A percentile compares a stretch with the other conserved stretches of the same genome.
These are phyloP conservation scores for Atta texana DNA, from an alignment of 1,140 invertebrate genomes.

Conservation along the genomic window DNA sequence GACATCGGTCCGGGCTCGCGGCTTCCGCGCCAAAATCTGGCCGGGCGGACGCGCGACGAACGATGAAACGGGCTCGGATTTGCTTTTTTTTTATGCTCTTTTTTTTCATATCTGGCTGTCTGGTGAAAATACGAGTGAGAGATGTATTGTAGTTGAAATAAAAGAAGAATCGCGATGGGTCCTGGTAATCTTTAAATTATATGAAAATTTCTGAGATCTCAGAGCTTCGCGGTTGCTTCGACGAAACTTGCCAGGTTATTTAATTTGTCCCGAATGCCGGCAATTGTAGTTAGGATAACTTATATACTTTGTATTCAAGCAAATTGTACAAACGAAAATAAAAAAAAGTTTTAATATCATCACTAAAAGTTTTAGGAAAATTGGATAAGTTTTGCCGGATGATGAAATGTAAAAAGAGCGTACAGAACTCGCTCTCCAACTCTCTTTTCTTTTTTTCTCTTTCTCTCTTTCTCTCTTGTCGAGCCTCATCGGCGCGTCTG, in stretches of 20 bases:
- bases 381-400: conserved; percentile 9
- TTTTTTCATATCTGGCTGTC: background rate
- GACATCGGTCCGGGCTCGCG: conserved; percentile 76
- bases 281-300: background rate
- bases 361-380: background rate
- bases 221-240: background rate
- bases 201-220: conserved; percentile 8
- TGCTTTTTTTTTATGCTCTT: conserved; percentile 1
- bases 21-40: conserved; percentile 73
- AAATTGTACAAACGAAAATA: conserved; percentile 10
- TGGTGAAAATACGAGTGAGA: background rate
- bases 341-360: background rate
- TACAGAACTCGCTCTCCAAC: background rate
- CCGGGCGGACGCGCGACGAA: background rate
- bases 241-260: conserved; percentile 9
- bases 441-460: background rate
- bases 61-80: conserved; percentile 3
- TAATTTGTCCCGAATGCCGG: background rate
- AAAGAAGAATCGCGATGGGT: background rate
- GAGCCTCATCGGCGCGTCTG: conserved; percentile 30
- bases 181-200: background rate
- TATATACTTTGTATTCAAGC: conserved; percentile 18
- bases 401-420: conserved; percentile 7
- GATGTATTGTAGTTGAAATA: no score
- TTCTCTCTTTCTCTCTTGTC: background rate